These are phyloP conservation scores for Sinocyclocheilus maitianheensis DNA, from an alignment of 2,113 vertebrate species.

Conservation along the genomic window DNA sequence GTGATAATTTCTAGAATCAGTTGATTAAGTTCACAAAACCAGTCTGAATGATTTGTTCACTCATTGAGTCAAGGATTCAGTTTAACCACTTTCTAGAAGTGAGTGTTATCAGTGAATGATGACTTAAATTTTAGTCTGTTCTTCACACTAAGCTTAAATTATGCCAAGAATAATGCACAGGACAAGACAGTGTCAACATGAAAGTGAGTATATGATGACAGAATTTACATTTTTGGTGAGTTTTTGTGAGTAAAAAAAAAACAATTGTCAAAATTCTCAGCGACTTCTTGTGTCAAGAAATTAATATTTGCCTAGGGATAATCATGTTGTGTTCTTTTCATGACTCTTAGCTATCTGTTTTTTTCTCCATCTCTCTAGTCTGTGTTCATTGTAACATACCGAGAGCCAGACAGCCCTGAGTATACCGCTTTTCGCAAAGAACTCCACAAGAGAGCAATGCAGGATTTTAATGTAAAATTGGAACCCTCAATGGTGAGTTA, in stretches of 20 bases:
- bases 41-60: neutral
- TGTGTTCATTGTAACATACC: conserved; percentile 92
- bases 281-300: neutral
- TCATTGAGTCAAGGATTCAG: neutral
- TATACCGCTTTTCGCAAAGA: conserved; percentile 87
- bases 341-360: conserved; percentile 27
- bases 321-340: conserved; percentile 14
- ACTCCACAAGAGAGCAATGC: conserved; percentile 84
- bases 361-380: conserved; percentile 75
- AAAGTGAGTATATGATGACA: neutral
- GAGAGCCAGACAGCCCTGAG: conserved; percentile 87
- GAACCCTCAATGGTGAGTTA: conserved; percentile 87
- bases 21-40: neutral
- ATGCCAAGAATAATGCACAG: neutral
- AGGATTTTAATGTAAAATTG: conserved; percentile 85
- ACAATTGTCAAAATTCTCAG: neutral
- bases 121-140: neutral
- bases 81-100: neutral
- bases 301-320: neutral
- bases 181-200: neutral
- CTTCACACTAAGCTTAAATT: neutral
- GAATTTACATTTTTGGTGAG: neutral
- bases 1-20: neutral
- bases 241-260: neutral
- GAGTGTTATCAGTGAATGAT: neutral